Conservation (phyloP, 1,140 invertebrate species). For the Drosophila erecta region DNA sequence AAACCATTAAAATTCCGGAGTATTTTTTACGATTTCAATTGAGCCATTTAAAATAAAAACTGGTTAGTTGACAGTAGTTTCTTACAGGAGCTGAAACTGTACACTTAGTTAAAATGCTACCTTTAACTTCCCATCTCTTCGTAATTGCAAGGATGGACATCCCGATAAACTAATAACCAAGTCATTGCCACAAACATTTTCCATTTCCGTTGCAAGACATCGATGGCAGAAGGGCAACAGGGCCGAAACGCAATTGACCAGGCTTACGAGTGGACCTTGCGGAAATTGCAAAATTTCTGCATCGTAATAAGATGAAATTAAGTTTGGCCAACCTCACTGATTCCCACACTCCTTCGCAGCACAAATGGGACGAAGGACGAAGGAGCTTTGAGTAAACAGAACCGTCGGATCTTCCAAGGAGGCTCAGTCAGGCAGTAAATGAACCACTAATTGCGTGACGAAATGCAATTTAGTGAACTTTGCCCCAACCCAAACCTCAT, state of each 20-base stretch:
- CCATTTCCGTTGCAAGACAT: slow-evolving; percentile 62
- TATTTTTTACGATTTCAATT: not conserved
- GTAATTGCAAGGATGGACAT: slow-evolving; percentile 26
- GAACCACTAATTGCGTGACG: slow-evolving; percentile 84
- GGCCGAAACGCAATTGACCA: slow-evolving; percentile 59
- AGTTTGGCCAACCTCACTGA: slow-evolving; percentile 54
- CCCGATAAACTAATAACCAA: slow-evolving; percentile 49
- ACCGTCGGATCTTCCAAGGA: slow-evolving; percentile 39
- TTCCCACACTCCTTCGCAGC: slow-evolving; percentile 12
- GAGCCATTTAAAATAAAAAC: no score
- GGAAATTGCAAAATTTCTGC: slow-evolving; percentile 83
- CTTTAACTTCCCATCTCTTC: not conserved
- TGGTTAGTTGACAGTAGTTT: no score
- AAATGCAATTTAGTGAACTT: slow-evolving; percentile 84
- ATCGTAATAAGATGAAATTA: slow-evolving; percentile 83
- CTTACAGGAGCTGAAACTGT: not conserved
- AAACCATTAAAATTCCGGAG: not conserved
- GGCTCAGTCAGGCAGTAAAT: slow-evolving; percentile 73
- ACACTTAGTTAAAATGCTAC: not conserved
- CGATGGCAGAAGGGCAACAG: not conserved
- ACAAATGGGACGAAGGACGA: slow-evolving; percentile 9
- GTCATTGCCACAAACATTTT: slow-evolving; percentile 59
- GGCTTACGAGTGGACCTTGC: slow-evolving; percentile 44
- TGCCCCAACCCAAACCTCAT: slow-evolving; percentile 37
- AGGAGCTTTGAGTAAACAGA: slow-evolving; percentile 48